Percentiles rank a stretch among this genome's conserved stretches.
Conservation (phyloP, 1,140 invertebrate species). For the Apocrypta bakeri region DNA sequence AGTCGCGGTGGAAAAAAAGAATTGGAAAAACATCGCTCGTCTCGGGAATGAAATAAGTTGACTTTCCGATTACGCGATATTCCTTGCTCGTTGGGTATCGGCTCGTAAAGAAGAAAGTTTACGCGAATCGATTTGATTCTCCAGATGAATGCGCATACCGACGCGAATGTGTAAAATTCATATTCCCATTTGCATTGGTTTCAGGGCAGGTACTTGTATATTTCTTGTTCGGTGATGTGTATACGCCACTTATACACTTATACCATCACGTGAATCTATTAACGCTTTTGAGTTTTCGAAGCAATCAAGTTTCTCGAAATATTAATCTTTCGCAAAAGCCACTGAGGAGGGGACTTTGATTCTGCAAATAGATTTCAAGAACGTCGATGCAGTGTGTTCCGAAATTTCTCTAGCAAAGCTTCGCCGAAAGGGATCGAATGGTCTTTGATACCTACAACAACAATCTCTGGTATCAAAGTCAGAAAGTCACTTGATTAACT, state of each 20-base stretch:
- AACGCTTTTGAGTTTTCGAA: not conserved
- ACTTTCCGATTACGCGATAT: not conserved
- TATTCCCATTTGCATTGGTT: not conserved
- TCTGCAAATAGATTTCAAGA: not conserved
- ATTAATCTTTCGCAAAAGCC: not conserved
- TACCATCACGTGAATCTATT: too few species aligned
- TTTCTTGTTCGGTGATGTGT: not conserved
- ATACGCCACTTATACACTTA: not conserved
- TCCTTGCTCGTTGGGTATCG: not conserved
- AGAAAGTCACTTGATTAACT: conserved; percentile 31
- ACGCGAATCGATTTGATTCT: not conserved
- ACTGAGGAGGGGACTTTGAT: not conserved
- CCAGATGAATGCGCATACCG: not conserved
- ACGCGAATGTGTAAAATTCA: not conserved
- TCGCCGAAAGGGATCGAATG: too few species aligned
- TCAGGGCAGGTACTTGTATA: not conserved
- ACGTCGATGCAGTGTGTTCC: not conserved
- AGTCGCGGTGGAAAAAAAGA: too few species aligned
- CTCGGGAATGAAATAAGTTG: too few species aligned
- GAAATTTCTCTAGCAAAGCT: not conserved
- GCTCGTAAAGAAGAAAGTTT: not conserved
- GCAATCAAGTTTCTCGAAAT: not conserved
- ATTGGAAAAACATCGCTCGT: too few species aligned
- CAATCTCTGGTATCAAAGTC: conserved; percentile 18
- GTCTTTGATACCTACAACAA: not conserved